Base-by-base conservation (phyloP, 2,797 vertebrate genomes). In the Lithobates sylvaticus region DNA sequence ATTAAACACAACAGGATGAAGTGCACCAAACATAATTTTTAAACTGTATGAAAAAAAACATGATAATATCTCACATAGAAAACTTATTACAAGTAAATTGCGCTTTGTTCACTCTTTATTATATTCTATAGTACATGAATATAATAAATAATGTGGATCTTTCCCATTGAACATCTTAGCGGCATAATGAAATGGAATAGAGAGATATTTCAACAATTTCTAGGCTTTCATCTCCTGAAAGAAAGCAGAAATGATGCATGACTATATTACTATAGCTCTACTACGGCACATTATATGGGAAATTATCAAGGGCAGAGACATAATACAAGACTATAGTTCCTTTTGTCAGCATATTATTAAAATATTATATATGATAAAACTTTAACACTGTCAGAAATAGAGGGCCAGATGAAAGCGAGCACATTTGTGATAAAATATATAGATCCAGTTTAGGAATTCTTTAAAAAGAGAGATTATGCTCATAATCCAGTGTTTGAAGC, bases 131-230 rank as follows among this genome's bases (percentile, higher is more conserved):
- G 76, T 23, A 69, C 81, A 84, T 76, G 76, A 80, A 80, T 84
- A 87, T 84, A 84, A 84, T 87, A 87, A 87, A 87, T 84, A 87
- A 84, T 87, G 86, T 79, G 76, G 81, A 84, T 87, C 81, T 87
- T 84, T 84, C 81, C 81, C 76, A 87, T 87, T 84, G 76, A 87
- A 76, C 81, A 80, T 87, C 69, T 84, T 87, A 87, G 76, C 86
- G 75, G 70, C n/a, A 87, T 87, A 87, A 87, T 84, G 86, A 87
- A 87, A 87, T 79, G 81, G 42, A 87, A 87, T 75, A 73, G 76
- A 84, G 77, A 87, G 71, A 87, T 87, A 87, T 87, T 84, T 87
- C 86, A 87, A 80, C 81, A 87, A 83, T 87, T 87, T 87, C 76
- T 29, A 61, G 44, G 69, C 86, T 87, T 87, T 87, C 86, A 87